Evolutionary conservation across 2,113 vertebrate genomes (phyloP), one percentile per base, ranked within the genome.

Genomic region (Alces alces): DNA sequence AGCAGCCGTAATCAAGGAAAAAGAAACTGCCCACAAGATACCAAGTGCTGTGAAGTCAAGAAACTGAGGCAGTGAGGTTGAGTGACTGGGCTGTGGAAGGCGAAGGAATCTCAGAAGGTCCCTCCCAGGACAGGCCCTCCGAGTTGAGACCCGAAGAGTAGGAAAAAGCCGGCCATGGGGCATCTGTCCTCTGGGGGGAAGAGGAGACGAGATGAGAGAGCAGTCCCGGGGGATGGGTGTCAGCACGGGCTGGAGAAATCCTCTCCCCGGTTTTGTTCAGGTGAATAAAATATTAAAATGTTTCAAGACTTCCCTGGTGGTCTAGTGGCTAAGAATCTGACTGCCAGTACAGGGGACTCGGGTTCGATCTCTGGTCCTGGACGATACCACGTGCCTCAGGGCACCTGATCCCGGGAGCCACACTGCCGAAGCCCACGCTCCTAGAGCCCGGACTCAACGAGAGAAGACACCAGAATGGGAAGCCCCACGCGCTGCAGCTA

Each of bases 401-500:
- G 70, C 70, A 76, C 39, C 39, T 76, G 70, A 43, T 25, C 6
- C 70, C 3, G 0, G 5, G 3, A 14, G 6, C 12, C 39, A 27
- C 23, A 1, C 39, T 27, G 43, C 6, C 7, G 23, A 43, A 43
- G 70, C 36, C 23, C 70, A 14, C 21, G 2, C 23, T 76, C 23
- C 39, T 76, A 3, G 36, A 76, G 23, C 36, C 36, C 23, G 27
- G 36, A 43, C 6, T 1, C 70, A 39, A 14, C 70, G 14, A 15
- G 70, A 76, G 39, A 43, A 43, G 70, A 23, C 39, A 7, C 36
- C 23, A 27, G 36, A 76, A 43, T 27, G 39, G 43, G 39, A 76
- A 43, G 39, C 70, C 36, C 36, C 0, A 3, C 1, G 3, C 39
- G 0, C 27, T 3, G 12, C 70, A 43, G 2, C 39, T 27, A 43